Conservation (phyloP, 2,113 vertebrate genomes). For the Coptodon bakossiorum region DNA sequence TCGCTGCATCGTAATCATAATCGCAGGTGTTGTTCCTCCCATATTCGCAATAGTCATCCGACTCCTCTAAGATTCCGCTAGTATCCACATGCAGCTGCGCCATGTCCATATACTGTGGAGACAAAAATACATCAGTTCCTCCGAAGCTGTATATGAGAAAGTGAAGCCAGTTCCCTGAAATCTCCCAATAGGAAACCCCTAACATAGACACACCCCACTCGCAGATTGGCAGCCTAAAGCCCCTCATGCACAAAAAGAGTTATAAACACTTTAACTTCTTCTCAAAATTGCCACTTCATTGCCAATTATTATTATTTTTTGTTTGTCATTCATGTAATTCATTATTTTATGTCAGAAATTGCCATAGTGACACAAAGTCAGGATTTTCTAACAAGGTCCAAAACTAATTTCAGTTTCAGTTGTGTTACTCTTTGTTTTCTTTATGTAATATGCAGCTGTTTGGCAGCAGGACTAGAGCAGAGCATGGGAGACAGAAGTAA, state of each 20-base stretch:
- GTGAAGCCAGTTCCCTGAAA: background rate
- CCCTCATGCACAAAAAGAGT: background rate
- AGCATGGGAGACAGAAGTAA: background rate
- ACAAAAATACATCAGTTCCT: background rate
- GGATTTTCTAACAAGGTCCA: background rate
- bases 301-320: background rate
- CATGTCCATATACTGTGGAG: slow-evolving; percentile 5
- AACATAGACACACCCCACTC: background rate
- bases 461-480: background rate
- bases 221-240: background rate
- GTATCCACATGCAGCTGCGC: background rate
- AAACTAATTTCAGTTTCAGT: background rate
- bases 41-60: slow-evolving; percentile 13
- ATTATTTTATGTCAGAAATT: background rate
- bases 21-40: background rate
- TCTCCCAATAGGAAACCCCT: background rate
- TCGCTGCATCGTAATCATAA: background rate
- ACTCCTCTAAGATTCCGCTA: slow-evolving; percentile 58
- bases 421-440: background rate
- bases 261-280: background rate
- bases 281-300: background rate
- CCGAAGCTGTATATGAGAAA: background rate
- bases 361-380: background rate
- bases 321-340: background rate
- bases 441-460: background rate